These are phyloP conservation scores for Gavia stellata DNA, from an alignment of 2,113 vertebrate species.

Conservation along the genomic window DNA sequence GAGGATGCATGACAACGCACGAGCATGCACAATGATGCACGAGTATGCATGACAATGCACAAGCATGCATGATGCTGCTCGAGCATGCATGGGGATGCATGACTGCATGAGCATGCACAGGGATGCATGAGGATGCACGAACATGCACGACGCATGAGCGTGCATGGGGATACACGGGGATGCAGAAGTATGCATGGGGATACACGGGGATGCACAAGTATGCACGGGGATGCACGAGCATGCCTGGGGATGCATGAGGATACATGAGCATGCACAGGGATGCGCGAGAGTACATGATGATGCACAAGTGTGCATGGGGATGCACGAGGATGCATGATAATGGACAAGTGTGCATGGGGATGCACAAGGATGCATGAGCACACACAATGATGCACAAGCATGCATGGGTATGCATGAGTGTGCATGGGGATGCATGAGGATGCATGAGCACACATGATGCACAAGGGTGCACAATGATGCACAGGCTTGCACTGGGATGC, in stretches of 20 bases:
- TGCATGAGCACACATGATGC: too few relatives aligned
- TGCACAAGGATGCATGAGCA: background rate
- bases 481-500: background rate
- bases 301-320: too few relatives aligned
- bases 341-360: too few relatives aligned
- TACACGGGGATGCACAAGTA: accelerated
- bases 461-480: too few relatives aligned
- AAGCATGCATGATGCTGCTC: background rate
- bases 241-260: background rate
- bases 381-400: background rate
- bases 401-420: too few relatives aligned
- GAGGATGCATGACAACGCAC: too few relatives aligned
- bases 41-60: accelerated
- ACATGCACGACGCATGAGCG: background rate
- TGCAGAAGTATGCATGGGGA: accelerated
- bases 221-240: accelerated
- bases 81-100: background rate
- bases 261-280: too few relatives aligned
- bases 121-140: accelerated
- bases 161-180: background rate
- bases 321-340: background rate
- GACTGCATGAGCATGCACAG: too few relatives aligned
- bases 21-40: accelerated
- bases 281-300: too few relatives aligned
- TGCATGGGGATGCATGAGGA: background rate